Percentiles rank a stretch among this genome's conserved stretches.
Evolutionary conservation across 2,797 vertebrate species (phyloP).

Genomic region (Arnoldichthys spilopterus): DNA sequence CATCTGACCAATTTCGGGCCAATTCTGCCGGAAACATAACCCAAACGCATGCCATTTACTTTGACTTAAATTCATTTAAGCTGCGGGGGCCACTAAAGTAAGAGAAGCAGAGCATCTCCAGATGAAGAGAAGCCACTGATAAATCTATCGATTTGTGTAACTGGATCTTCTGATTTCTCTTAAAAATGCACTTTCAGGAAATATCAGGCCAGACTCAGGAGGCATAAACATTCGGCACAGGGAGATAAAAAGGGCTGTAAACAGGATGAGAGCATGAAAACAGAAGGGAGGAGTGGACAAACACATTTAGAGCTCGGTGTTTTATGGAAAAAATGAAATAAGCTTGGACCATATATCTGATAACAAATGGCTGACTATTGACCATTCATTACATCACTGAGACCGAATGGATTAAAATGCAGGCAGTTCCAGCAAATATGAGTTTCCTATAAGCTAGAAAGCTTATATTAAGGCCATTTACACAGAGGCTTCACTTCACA

Average conservation of each 20-base stretch:
- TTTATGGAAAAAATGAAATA: conserved; percentile 6
- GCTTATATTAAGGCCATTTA: no score
- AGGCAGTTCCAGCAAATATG: not conserved
- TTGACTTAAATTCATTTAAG: not conserved
- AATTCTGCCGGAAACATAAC: not conserved
- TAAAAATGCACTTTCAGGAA: conserved; percentile 40
- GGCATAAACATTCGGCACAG: not conserved
- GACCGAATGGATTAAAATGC: not conserved
- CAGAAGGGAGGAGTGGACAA: not conserved
- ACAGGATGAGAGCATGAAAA: conserved; percentile 6
- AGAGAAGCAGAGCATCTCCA: conserved; percentile 17
- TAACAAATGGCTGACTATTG: not conserved
- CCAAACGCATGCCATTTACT: not conserved
- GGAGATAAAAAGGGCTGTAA: not conserved
- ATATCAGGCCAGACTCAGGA: not conserved
- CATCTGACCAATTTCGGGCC: conserved; percentile 24
- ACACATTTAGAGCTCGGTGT: not conserved
- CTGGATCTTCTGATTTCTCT: conserved; percentile 23
- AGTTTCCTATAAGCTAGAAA: not conserved
- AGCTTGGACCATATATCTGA: not conserved
- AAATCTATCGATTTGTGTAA: conserved; percentile 45
- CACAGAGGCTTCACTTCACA: no score
- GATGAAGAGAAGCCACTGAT: conserved; percentile 21
- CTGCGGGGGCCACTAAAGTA: not conserved
- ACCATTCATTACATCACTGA: conserved; percentile 1